Conservation (phyloP, 2,797 vertebrate species). For the Sebastes glaucus region DNA sequence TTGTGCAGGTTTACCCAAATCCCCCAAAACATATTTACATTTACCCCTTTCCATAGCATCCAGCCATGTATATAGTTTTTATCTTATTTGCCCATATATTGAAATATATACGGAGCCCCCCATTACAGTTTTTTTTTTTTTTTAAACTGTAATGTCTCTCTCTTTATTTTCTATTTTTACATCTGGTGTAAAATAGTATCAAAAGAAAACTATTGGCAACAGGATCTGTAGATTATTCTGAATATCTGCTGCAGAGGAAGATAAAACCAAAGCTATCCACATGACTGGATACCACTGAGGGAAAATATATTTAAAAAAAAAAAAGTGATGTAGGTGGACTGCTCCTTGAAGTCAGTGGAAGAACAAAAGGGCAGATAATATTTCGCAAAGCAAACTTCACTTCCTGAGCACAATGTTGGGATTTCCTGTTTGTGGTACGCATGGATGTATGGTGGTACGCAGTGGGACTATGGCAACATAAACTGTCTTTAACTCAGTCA, state of each 20-base stretch:
- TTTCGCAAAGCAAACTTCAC: neutral
- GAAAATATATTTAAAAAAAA: neutral
- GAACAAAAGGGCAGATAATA: constrained; percentile 8
- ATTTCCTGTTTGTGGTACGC: constrained; percentile 21
- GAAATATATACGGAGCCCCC: neutral
- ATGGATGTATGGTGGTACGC: neutral
- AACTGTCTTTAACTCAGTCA: neutral
- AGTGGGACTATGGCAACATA: neutral
- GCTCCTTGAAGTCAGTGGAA: neutral
- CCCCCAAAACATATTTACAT: neutral
- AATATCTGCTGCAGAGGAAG: neutral
- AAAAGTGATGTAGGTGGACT: neutral
- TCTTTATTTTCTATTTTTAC: neutral
- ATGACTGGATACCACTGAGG: neutral
- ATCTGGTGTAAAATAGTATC: neutral
- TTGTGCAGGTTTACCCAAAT: constrained; percentile 18
- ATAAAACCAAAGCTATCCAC: neutral
- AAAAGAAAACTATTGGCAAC: neutral
- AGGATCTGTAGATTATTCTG: neutral
- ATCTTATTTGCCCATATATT: neutral
- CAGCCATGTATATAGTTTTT: neutral
- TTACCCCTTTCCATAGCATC: neutral
- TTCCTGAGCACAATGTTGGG: constrained; percentile 15
- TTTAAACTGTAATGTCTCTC: neutral
- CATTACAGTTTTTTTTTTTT: neutral